Evolutionary conservation across 2,113 vertebrate species (phyloP), one percentile per base, ranked within the genome.

Genomic region (Nothoprocta perdicaria): DNA sequence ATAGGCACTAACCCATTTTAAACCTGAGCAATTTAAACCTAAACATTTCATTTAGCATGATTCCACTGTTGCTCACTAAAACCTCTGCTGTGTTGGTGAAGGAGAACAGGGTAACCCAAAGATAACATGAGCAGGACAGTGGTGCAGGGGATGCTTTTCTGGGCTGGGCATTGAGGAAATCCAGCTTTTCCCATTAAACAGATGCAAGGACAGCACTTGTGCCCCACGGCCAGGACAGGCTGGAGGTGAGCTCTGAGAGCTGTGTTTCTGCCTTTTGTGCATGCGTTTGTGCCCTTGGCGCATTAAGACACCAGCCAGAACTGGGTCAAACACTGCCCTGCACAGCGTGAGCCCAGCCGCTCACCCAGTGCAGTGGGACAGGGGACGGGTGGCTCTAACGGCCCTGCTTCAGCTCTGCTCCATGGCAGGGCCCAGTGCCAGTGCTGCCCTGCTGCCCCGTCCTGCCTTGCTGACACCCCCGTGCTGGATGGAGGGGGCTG

Each of bases 11-110:
- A 41, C 45, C 63, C 94, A 75, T 68, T 94, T 88, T 86, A 84
- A 91, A 93, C 74, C 55, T 81, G 71, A 93, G 48, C 53, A 81
- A 90, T 80, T 62, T 57, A 84, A 94, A 75, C 77, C 66, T 52
- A 86, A 94, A 75, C 74, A 69, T 86, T 95, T 92, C 67, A 87
- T 94, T 89, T 87, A n/a, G 35, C 65, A 53, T 65, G 41, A 89
- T 84, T 82, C 79, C 33, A 71, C 78, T 84, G 88, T 24, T 60
- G 68, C 61, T 92, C 61, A 69, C 89, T 85, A 92, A 92, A 92
- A 52, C 46, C 76, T 75, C 58, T 72, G 66, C 40, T 86, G 52
- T 68, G 29, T 1, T 86, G 66, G 63, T 43, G 73, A 87, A 94
- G 68, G 61, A 4, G 9, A 80, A 80, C 80, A 88, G 83, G 80